Evolutionary conservation across 2,113 vertebrate genomes (phyloP).

Genomic region (Rhipidura dahli): DNA sequence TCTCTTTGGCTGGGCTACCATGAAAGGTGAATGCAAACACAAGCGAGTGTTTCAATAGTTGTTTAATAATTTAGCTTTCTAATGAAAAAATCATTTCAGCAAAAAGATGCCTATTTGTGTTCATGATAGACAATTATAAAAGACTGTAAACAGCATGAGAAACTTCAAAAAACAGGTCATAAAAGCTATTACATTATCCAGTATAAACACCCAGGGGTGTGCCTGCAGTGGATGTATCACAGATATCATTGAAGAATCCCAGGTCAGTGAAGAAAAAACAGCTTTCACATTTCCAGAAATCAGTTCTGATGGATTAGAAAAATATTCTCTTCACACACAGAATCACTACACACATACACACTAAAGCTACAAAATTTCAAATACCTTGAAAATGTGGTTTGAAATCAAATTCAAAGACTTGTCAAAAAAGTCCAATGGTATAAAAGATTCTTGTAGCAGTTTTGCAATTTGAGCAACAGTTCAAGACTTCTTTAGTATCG

Average conservation of each 20-base stretch:
- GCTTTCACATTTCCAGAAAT: constrained; percentile 34
- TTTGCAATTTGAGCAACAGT: constrained; percentile 37
- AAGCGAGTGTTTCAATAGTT: background rate
- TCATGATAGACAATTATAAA: background rate
- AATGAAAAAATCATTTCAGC: background rate
- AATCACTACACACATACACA: background rate
- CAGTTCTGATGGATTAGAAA: constrained; percentile 29
- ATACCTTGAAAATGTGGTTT: constrained; percentile 1
- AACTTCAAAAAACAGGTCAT: background rate
- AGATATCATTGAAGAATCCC: background rate
- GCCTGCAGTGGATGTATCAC: background rate
- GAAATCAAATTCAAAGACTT: constrained; percentile 27
- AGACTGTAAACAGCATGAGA: constrained; percentile 26
- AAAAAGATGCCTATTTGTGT: background rate
- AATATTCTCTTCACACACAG: constrained; percentile 38
- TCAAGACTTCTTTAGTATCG: constrained; percentile 32
- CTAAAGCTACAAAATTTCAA: constrained; percentile 27
- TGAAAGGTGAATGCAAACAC: background rate
- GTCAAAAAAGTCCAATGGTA: constrained; percentile 13
- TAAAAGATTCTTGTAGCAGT: constrained; percentile 47
- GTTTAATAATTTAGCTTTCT: constrained; percentile 6
- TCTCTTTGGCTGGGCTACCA: background rate
- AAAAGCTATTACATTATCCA: constrained; percentile 18
- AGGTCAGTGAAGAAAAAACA: background rate
- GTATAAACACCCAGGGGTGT: background rate